Conservation (phyloP, 2,113 vertebrate species). For the Rhodinocichla rosea region DNA sequence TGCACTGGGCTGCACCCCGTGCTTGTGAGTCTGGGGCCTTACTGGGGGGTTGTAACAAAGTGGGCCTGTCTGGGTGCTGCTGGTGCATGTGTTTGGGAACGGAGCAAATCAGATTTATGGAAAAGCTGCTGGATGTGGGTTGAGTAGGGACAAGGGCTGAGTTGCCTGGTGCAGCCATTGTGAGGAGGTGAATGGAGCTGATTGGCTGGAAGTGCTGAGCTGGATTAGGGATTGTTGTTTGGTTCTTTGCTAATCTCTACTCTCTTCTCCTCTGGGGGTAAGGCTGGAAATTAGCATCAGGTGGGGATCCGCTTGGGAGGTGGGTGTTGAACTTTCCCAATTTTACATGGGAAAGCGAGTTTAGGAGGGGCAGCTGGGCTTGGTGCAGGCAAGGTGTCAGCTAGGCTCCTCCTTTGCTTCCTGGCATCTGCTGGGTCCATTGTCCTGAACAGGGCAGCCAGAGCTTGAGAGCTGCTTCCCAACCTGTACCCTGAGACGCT, state of each 20-base stretch:
- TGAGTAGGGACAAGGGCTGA: fast-evolving
- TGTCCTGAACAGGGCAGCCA: not conserved
- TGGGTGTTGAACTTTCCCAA: fast-evolving
- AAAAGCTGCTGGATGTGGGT: not conserved
- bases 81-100: not conserved
- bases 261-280: not conserved
- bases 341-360: fast-evolving
- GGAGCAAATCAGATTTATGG: not conserved
- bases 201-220: not conserved
- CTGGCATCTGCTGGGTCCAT: fast-evolving
- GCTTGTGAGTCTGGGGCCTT: not conserved
- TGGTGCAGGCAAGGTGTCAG: not conserved
- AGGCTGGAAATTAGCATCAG: not conserved
- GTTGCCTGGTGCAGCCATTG: not conserved
- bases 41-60: not conserved
- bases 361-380: not conserved
- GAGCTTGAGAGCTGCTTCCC: not conserved
- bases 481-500: not conserved
- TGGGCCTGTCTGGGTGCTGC: not conserved
- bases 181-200: not conserved
- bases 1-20: fast-evolving
- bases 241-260: not conserved
- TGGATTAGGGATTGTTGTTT: not conserved
- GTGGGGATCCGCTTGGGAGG: not conserved
- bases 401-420: not conserved